A percentile compares a stretch with the other conserved stretches of the same genome.
These are phyloP conservation scores for Nyctereutes procyonoides DNA, from an alignment of 2,113 vertebrate species.

Conservation along the genomic window DNA sequence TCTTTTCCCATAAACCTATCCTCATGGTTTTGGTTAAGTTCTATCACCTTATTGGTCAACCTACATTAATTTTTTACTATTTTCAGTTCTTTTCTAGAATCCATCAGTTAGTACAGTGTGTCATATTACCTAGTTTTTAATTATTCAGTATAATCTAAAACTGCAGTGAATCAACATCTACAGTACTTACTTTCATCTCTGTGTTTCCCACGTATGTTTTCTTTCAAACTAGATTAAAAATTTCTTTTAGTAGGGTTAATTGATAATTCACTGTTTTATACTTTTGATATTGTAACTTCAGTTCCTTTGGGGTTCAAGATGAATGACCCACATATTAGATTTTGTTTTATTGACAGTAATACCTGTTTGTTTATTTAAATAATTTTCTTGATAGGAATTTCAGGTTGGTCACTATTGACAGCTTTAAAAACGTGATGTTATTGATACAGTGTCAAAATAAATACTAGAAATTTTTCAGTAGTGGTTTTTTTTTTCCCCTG, in stretches of 20 bases:
- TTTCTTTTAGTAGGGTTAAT: neutral
- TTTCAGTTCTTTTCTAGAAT: conserved; percentile 20
- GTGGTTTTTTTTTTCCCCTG: neutral
- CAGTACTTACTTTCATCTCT: neutral
- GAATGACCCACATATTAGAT: neutral
- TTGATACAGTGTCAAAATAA: neutral
- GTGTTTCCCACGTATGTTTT: neutral
- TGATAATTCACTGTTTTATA: neutral
- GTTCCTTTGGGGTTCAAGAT: neutral
- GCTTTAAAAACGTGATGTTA: neutral
- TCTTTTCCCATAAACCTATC: neutral
- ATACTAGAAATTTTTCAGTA: neutral
- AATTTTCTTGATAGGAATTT: conserved; percentile 40
- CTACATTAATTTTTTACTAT: neutral
- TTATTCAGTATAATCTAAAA: conserved; percentile 21
- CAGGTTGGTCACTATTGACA: conserved; percentile 3
- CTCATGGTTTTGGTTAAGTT: conserved; percentile 15
- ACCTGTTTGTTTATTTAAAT: conserved; percentile 29
- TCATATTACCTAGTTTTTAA: neutral
- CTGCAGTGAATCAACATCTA: neutral
- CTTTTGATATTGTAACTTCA: neutral
- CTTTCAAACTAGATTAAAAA: neutral
- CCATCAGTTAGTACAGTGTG: neutral
- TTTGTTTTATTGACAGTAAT: conserved; percentile 12
- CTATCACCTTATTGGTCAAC: neutral